Conservation (phyloP, 2,888 invertebrate genomes). For the Ellobium chinense region DNA sequence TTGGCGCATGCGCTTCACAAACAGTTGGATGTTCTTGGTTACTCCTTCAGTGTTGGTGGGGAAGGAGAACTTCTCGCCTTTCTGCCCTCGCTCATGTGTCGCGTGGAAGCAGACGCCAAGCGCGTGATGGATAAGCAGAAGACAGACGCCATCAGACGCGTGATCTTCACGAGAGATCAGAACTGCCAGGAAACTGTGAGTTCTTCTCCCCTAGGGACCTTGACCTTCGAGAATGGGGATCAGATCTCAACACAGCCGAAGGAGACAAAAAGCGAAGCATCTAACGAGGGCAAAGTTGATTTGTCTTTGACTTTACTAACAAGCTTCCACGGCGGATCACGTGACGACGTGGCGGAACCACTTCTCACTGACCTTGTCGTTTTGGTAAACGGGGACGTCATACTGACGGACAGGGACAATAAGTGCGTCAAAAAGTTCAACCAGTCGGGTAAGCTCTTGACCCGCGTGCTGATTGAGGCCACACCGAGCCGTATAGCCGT, state of each 20-base stretch:
- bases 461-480: slow-evolving; percentile 49
- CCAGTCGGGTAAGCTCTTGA: slow-evolving; percentile 49
- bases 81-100: slow-evolving; percentile 11
- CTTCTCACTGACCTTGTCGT: slow-evolving; percentile 50
- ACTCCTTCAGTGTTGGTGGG: slow-evolving; percentile 40
- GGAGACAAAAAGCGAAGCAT: background rate
- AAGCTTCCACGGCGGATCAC: slow-evolving; percentile 48
- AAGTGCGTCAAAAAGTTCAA: slow-evolving; percentile 53
- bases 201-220: slow-evolving; percentile 11
- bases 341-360: slow-evolving; percentile 49
- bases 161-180: slow-evolving; percentile 11
- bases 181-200: slow-evolving; percentile 3
- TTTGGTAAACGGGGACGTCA: slow-evolving; percentile 50
- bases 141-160: background rate
- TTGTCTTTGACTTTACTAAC: slow-evolving; percentile 40
- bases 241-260: background rate
- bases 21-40: slow-evolving; percentile 44
- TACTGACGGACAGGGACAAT: slow-evolving; percentile 52
- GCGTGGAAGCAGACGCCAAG: slow-evolving; percentile 3
- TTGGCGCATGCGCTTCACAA: background rate
- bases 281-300: background rate
- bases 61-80: slow-evolving; percentile 43
- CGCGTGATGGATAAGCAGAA: background rate
- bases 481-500: slow-evolving; percentile 47
- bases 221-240: background rate